Evolutionary conservation across 2,888 invertebrate species (phyloP), one percentile per base, ranked within the genome.

Genomic region (Sphecodes monilicornis): DNA sequence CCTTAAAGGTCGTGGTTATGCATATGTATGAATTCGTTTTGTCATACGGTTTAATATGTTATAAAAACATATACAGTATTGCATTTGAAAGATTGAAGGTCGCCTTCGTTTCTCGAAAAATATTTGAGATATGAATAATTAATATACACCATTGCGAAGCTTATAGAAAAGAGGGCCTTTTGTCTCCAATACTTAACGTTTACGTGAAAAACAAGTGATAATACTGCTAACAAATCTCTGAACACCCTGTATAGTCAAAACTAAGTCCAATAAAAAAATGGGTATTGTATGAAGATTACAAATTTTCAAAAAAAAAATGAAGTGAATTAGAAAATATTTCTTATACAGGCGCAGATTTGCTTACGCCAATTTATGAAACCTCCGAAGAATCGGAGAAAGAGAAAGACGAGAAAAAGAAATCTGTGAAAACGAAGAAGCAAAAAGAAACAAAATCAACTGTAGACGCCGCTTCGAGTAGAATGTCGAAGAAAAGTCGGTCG

Each of bases 401-500:
- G 57, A 76, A 36, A 46, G 54, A 13, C 36, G 68, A 50, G 74
- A 77, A 50, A 64, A 50, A n/a, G 36, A 46, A 72, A 64, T 43
- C 57, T 11, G 32, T 1, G 73, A 84, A 76, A 76, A 66, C 54
- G 54, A 26, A 8, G 29, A 32, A 39, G 43, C 18, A 50, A 87
- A 66, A 86, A 66, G 76, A 78, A 57, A 82, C 64, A 78, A 72
- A 66, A 54, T 57, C 41, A 68, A 46, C 70, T 76, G 50, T 41
- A 74, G 57, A 73, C 36, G 84, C 84, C 16, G 85, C 66, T 29
- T 81, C 86, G 50, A 84, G 88, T 57, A 74, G 83, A 73, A 79
- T 82, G 18, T 78, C 13, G 32, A 81, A 80, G 41, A 82, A 90
- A 79, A 46, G 75, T 66, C 70, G 85, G 43, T 78, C 80, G 16